phyloP scores from a whole-genome alignment of 2,888 invertebrate genomes.

The Dasypolia templi region DNA sequence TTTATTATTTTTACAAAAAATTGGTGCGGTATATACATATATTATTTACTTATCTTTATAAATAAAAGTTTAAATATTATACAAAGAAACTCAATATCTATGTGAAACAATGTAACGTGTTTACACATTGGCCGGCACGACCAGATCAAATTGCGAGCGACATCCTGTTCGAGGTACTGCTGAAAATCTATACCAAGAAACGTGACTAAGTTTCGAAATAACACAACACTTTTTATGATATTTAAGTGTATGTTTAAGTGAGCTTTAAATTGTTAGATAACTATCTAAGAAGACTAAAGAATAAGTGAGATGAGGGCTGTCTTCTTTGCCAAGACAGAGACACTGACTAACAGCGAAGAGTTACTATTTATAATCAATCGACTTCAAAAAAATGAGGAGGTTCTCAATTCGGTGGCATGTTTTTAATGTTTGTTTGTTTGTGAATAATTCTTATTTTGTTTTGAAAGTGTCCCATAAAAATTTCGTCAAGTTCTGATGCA shows the following conservation, averaged over 20 bases:
- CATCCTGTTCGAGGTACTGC: conserved; percentile 71
- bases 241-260: too few species aligned
- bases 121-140: conserved; percentile 57
- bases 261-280: not conserved
- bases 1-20: not conserved
- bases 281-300: not conserved
- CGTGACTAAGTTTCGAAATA: conserved; percentile 59
- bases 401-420: too few species aligned
- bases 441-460: too few species aligned
- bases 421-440: too few species aligned
- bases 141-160: conserved; percentile 69
- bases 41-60: not conserved
- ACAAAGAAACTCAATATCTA: conserved; percentile 48
- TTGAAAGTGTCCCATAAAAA: too few species aligned
- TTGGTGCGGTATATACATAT: not conserved
- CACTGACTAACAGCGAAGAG: not conserved
- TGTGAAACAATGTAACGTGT: conserved; percentile 66
- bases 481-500: too few species aligned
- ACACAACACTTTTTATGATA: conserved; percentile 5
- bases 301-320: too few species aligned
- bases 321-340: not conserved
- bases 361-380: too few species aligned
- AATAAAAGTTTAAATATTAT: conserved; percentile 4
- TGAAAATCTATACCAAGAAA: conserved; percentile 64
- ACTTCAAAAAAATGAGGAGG: too few species aligned